Evolutionary conservation across 2,113 vertebrate genomes (phyloP).

Genomic region (Amphilophus citrinellus): DNA sequence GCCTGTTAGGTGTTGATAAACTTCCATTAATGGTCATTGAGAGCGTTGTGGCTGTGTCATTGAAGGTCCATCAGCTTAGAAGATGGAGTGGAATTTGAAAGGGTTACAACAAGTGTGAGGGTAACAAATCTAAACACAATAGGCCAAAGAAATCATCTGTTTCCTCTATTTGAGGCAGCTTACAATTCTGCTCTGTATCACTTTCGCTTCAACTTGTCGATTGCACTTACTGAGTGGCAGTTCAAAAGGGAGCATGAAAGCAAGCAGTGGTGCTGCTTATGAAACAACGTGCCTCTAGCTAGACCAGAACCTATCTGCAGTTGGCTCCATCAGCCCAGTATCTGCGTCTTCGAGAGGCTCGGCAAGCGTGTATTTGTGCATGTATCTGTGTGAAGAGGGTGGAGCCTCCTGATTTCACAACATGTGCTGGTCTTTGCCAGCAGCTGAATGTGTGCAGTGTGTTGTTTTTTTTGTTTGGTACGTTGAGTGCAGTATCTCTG

Average conservation of each 20-base stretch:
- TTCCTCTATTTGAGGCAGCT: slow-evolving; percentile 11
- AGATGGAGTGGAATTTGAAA: background rate
- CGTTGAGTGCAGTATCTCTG: slow-evolving; percentile 29
- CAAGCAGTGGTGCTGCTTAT: slow-evolving; percentile 16
- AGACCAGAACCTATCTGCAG: slow-evolving; percentile 7
- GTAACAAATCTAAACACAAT: background rate
- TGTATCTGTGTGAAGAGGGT: slow-evolving; percentile 47
- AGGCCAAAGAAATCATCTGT: background rate
- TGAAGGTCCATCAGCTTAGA: background rate
- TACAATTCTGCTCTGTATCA: slow-evolving; percentile 15
- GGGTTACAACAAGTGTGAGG: background rate
- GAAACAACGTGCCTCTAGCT: slow-evolving; percentile 12
- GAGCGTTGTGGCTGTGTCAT: background rate
- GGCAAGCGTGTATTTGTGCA: slow-evolving; percentile 15
- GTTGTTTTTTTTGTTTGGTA: slow-evolving; percentile 67
- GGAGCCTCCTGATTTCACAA: slow-evolving; percentile 75
- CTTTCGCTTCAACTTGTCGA: slow-evolving; percentile 23
- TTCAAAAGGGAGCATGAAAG: slow-evolving; percentile 39
- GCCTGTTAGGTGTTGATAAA: background rate
- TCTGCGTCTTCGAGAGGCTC: slow-evolving; percentile 42
- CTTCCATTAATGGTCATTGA: background rate
- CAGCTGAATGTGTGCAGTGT: slow-evolving; percentile 47
- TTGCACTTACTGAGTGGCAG: slow-evolving; percentile 9
- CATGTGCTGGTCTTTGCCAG: slow-evolving; percentile 58
- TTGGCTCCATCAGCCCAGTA: background rate